Conservation (phyloP, 37 sponge, comb jelly and placozoan genomes). For the Mnemiopsis leidyi region DNA sequence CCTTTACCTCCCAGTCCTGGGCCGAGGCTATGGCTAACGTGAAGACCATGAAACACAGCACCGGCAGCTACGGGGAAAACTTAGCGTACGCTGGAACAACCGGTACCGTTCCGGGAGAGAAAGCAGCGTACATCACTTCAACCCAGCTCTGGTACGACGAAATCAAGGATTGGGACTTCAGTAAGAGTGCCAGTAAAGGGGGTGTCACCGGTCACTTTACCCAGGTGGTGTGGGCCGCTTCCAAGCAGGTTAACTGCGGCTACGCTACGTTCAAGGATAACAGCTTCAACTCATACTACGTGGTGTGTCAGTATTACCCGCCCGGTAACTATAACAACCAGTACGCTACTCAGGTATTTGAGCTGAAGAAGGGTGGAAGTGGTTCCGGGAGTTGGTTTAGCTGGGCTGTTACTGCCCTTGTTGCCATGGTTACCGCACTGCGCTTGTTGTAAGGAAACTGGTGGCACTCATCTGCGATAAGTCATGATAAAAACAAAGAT, state of each 20-base stretch:
- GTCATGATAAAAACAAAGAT: no score
- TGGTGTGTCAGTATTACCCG: conserved; percentile 15
- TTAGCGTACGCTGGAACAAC: conserved; percentile 3
- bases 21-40: conserved; percentile 1
- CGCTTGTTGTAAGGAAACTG: no score
- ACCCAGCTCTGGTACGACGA: conserved; percentile 27
- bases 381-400: neutral
- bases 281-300: neutral
- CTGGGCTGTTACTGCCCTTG: neutral
- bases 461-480: no score
- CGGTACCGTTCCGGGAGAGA: neutral
- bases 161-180: conserved; percentile 44
- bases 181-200: neutral
- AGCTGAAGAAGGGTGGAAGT: neutral
- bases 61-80: neutral
- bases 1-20: conserved; percentile 9
- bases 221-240: neutral
- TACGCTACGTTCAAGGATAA: conserved; percentile 8
- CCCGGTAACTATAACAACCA: neutral
- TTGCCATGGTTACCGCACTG: neutral
- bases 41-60: conserved; percentile 12
- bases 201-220: conserved; percentile 35
- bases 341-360: neutral
- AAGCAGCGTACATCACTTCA: neutral
- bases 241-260: neutral